Percentiles rank a stretch among this genome's conserved stretches.
Evolutionary conservation across 2,888 invertebrate species (phyloP).

Genomic region (Rhamnusium bicolor): DNA sequence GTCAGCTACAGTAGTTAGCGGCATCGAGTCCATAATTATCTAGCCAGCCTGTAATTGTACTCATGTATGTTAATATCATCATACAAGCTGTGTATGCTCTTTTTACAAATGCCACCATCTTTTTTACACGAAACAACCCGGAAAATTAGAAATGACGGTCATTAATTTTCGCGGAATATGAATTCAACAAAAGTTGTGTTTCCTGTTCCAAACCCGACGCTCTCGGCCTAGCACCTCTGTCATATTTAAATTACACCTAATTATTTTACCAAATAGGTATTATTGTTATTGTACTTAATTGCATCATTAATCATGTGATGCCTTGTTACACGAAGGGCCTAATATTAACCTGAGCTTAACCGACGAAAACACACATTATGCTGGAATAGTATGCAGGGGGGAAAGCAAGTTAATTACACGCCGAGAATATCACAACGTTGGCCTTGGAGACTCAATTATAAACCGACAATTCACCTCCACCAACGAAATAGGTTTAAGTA

Average conservation of each 20-base stretch:
- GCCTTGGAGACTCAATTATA: conserved; percentile 44
- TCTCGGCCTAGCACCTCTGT: neutral
- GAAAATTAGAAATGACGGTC: neutral
- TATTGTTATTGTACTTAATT: conserved; percentile 17
- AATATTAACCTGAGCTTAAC: conserved; percentile 38
- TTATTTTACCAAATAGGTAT: conserved; percentile 11
- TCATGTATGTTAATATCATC: neutral
- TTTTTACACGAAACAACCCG: neutral
- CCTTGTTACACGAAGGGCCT: neutral
- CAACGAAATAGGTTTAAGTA: neutral
- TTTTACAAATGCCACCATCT: neutral
- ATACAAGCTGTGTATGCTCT: neutral
- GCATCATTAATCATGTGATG: neutral
- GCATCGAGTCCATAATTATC: too few species aligned
- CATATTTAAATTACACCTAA: conserved; percentile 8
- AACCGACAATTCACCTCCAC: neutral
- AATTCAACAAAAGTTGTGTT: neutral
- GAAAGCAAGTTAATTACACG: conserved; percentile 48
- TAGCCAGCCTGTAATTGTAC: neutral
- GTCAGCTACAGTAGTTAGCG: too few species aligned
- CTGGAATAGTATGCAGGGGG: conserved; percentile 27
- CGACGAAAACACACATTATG: conserved; percentile 36
- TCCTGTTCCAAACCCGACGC: neutral
- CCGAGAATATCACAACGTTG: conserved; percentile 43
- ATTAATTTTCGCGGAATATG: neutral